phyloP scores from a whole-genome alignment of 1,140 invertebrate species.

The Trachymyrmex cornetzi region DNA sequence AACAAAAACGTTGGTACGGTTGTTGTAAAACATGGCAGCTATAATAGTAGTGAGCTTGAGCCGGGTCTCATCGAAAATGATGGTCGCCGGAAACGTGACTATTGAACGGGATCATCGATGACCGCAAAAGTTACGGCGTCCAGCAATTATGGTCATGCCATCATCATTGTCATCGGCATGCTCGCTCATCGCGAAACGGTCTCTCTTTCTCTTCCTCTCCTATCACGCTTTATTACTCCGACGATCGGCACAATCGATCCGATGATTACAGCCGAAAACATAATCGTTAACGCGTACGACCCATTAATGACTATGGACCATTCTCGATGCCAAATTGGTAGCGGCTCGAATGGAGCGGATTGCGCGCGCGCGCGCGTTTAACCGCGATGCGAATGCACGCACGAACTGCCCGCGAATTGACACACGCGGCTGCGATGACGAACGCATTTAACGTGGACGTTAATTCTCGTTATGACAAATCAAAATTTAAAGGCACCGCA shows the following conservation, averaged over 20 bases:
- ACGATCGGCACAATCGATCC: constrained; percentile 84
- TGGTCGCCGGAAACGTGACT: constrained; percentile 29
- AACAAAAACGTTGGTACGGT: not conserved
- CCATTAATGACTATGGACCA: constrained; percentile 85
- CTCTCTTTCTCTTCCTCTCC: constrained; percentile 36
- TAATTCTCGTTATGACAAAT: constrained; percentile 76
- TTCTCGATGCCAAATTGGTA: constrained; percentile 84
- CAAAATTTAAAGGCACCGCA: constrained; percentile 73
- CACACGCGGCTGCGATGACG: constrained; percentile 65
- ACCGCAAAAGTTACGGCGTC: constrained; percentile 46
- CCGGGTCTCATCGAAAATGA: constrained; percentile 20
- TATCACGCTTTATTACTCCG: constrained; percentile 84
- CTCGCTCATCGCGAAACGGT: constrained; percentile 11
- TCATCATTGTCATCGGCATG: constrained; percentile 81
- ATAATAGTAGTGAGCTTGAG: not conserved
- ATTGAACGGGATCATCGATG: constrained; percentile 53
- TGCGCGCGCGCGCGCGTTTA: constrained; percentile 48
- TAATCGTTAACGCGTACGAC: constrained; percentile 85
- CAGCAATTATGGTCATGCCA: constrained; percentile 80
- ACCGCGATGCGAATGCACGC: constrained; percentile 52
- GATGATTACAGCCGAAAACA: constrained; percentile 86
- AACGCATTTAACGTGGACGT: constrained; percentile 70
- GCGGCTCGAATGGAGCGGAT: constrained; percentile 71
- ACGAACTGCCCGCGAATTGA: constrained; percentile 60
- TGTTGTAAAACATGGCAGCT: constrained; percentile 1